These are phyloP conservation scores for Brachycybe producta DNA, from an alignment of 2,888 invertebrate species.

Conservation along the genomic window DNA sequence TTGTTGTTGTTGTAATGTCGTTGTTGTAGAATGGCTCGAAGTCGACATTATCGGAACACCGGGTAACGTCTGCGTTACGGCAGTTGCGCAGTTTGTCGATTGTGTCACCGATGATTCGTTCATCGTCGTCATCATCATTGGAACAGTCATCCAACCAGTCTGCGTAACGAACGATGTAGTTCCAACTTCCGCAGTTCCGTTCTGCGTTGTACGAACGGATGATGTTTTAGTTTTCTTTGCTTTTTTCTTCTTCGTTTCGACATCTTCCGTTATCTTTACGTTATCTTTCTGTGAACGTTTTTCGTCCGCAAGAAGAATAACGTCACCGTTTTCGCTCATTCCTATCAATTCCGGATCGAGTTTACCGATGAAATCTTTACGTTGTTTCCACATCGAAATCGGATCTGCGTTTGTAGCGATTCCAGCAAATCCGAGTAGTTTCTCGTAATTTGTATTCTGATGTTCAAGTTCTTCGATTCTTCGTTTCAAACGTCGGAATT, in stretches of 20 bases:
- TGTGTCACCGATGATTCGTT: slow-evolving; percentile 8
- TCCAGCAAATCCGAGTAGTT: slow-evolving; percentile 29
- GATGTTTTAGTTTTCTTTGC: not conserved
- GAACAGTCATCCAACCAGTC: slow-evolving; percentile 1
- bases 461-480: slow-evolving; percentile 26
- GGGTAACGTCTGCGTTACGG: slow-evolving; percentile 19
- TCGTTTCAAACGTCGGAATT: slow-evolving; percentile 27
- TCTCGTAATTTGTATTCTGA: slow-evolving; percentile 27
- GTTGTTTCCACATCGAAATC: slow-evolving; percentile 18
- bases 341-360: not conserved
- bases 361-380: not conserved
- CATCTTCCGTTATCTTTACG: not conserved
- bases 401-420: slow-evolving; percentile 21
- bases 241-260: not conserved
- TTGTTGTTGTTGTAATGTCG: slow-evolving; percentile 5
- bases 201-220: not conserved
- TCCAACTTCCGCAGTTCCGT: not conserved
- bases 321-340: not conserved
- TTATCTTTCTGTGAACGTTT: not conserved
- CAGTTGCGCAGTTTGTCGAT: slow-evolving; percentile 11
- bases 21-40: slow-evolving; percentile 10
- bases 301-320: slow-evolving; percentile 2
- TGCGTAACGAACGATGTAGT: not conserved
- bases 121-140: not conserved
- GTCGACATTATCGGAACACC: slow-evolving; percentile 21